A percentile compares a stretch with the other conserved stretches of the same genome.
Evolutionary conservation across 2,797 vertebrate species (phyloP).

Genomic region (Bradypus variegatus): DNA sequence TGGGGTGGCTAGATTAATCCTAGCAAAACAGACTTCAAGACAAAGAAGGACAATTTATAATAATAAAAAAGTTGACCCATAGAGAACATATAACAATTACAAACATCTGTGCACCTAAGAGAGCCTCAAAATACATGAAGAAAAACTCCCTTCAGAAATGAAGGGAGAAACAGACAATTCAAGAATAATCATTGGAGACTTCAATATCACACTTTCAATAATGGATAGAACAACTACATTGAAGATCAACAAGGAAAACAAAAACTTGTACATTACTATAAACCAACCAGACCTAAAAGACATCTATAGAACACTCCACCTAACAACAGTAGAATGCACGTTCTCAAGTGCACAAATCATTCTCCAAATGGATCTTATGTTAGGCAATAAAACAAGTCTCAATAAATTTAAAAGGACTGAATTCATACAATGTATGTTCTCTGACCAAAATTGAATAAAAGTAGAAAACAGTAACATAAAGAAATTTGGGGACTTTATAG

Average conservation of each 20-base stretch:
- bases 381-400: background rate
- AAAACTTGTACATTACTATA: background rate
- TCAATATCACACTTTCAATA: background rate
- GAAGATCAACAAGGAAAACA: background rate
- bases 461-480: background rate
- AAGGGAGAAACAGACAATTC: background rate
- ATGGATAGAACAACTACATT: background rate
- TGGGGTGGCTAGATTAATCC: background rate
- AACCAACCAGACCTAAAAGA: background rate
- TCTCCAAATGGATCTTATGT: background rate
- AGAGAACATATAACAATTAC: background rate
- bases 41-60: conserved; percentile 20
- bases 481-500: background rate
- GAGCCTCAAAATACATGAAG: background rate
- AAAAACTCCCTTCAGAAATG: conserved; percentile 10
- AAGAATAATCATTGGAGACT: background rate
- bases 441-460: conserved; percentile 22
- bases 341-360: background rate
- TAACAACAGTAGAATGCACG: background rate
- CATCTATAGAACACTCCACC: background rate
- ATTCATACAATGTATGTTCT: conserved; percentile 23
- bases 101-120: background rate
- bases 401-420: background rate
- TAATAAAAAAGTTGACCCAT: background rate
- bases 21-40: background rate